Conservation (phyloP, 1,140 invertebrate species). For the Drosophila chauvacae region DNA sequence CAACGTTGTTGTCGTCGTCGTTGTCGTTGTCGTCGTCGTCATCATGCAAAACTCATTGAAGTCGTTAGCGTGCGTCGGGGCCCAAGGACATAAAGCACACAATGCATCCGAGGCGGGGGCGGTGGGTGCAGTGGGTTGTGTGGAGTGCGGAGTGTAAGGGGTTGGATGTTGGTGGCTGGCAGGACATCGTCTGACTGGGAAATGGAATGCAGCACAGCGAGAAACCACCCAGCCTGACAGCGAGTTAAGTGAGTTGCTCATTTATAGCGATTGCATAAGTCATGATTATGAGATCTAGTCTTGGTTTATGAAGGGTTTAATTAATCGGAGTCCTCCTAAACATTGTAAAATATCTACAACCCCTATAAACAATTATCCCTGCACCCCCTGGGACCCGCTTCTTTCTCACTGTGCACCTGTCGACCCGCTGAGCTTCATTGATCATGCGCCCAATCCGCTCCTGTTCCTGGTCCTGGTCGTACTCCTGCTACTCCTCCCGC, state of each 20-base stretch:
- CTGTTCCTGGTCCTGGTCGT: neutral
- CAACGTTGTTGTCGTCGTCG: slow-evolving; percentile 54
- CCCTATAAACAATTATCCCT: neutral
- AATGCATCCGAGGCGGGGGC: slow-evolving; percentile 44
- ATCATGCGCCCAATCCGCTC: slow-evolving; percentile 55
- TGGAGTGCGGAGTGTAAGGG: neutral
- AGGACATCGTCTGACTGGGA: slow-evolving; percentile 24
- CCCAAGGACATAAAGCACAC: slow-evolving; percentile 73
- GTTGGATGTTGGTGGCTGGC: neutral
- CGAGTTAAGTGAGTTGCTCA: neutral
- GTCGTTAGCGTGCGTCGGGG: slow-evolving; percentile 71
- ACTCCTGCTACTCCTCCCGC: neutral
- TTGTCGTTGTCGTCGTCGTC: slow-evolving; percentile 48
- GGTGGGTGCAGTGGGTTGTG: neutral
- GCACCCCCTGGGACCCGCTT: neutral
- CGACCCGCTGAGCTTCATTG: slow-evolving; percentile 52
- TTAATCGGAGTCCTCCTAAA: neutral
- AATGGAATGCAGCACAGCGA: slow-evolving; percentile 33
- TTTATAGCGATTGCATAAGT: neutral
- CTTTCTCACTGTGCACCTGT: slow-evolving; percentile 23
- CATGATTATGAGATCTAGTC: neutral
- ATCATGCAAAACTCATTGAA: slow-evolving; percentile 81
- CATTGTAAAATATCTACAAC: neutral
- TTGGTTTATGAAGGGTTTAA: neutral
- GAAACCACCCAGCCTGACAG: slow-evolving; percentile 11